phyloP scores from a whole-genome alignment of 2,797 vertebrate species.

The Microtus obscurus region DNA sequence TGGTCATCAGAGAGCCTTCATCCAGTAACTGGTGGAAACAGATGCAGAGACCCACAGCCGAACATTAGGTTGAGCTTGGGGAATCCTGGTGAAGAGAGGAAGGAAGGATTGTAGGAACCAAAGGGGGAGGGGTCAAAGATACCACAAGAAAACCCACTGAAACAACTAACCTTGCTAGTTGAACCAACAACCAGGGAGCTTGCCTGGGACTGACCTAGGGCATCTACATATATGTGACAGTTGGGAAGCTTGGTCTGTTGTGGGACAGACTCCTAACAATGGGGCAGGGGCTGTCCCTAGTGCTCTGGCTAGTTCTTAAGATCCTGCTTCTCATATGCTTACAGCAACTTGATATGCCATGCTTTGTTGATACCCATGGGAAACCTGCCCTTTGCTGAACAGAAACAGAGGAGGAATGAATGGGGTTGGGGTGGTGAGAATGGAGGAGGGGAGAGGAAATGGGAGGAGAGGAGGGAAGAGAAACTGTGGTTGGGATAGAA shows the following conservation, averaged over 20 bases:
- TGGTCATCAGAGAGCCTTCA: not conserved
- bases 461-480: not conserved
- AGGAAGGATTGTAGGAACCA: not conserved
- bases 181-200: not conserved
- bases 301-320: not conserved
- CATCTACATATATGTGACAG: not conserved
- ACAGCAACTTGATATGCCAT: not conserved
- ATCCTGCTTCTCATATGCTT: not conserved
- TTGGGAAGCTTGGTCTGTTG: not conserved
- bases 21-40: not conserved
- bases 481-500: not conserved
- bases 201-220: not conserved
- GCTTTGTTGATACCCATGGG: not conserved
- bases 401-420: not conserved
- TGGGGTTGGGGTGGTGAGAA: not conserved
- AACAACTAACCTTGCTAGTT: not conserved
- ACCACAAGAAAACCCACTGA: not conserved
- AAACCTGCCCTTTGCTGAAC: not conserved
- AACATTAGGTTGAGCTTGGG: not conserved
- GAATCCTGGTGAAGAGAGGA: not conserved
- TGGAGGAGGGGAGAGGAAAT: not conserved
- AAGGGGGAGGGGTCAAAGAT: not conserved
- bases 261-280: not conserved
- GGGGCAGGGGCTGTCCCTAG: not conserved
- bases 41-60: not conserved